Percentiles rank a stretch among this genome's conserved stretches.
Conservation (phyloP, 2,888 invertebrate genomes). For the Phalera bucephala region DNA sequence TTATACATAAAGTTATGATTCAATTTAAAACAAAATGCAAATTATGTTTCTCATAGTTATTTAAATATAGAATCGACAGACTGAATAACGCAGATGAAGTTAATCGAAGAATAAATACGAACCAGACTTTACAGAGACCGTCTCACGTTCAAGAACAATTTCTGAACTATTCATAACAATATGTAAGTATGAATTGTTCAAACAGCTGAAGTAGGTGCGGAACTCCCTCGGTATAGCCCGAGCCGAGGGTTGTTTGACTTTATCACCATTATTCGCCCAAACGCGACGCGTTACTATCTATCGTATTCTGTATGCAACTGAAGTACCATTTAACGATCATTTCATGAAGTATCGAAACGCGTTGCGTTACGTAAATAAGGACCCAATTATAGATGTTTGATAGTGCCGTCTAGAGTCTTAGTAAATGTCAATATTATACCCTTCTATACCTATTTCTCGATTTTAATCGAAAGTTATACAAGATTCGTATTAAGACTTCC, state of each 20-base stretch:
- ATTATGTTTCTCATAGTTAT: no score
- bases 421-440: not conserved
- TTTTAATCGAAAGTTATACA: not conserved
- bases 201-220: slow-evolving; percentile 34
- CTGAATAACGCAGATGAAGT: not conserved
- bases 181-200: slow-evolving; percentile 22
- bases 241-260: slow-evolving; percentile 51
- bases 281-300: no score
- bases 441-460: not conserved
- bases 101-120: slow-evolving; percentile 1
- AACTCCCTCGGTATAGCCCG: slow-evolving; percentile 28
- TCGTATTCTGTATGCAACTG: no score
- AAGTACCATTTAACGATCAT: no score
- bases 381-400: slow-evolving; percentile 27
- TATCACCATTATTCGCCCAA: no score
- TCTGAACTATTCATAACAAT: slow-evolving; percentile 1
- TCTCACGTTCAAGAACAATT: slow-evolving; percentile 1
- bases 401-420: not conserved
- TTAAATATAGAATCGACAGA: no score
- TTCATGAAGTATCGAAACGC: no score
- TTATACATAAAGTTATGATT: no score
- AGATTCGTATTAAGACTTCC: not conserved
- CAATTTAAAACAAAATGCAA: no score
- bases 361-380: no score
- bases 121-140: slow-evolving; percentile 3